Percentiles rank a stretch among this genome's conserved stretches.
These are phyloP conservation scores for Drosophila vallismaia DNA, from an alignment of 2,888 invertebrate genomes.

Conservation along the genomic window DNA sequence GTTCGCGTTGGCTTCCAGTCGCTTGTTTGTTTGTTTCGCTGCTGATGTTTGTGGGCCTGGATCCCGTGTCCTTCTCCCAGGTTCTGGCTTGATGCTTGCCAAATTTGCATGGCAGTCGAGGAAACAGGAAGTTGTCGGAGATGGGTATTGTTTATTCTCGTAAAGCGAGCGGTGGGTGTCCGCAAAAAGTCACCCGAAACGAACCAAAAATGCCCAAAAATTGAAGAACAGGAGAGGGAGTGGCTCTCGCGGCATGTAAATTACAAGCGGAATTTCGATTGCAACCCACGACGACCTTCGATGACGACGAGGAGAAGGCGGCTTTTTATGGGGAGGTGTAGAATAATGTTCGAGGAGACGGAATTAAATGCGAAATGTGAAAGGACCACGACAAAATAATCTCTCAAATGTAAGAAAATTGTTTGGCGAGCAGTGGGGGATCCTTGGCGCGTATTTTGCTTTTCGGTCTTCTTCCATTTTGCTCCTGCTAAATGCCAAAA, in stretches of 20 bases:
- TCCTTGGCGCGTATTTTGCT: background rate
- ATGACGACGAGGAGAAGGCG: background rate
- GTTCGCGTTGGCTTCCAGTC: conserved; percentile 65
- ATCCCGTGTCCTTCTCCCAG: background rate
- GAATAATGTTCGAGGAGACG: conserved; percentile 1
- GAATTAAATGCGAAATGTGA: conserved; percentile 63
- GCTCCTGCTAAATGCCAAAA: conserved; percentile 65
- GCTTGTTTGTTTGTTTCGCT: conserved; percentile 60
- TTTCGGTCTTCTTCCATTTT: conserved; percentile 5
- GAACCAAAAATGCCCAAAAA: conserved; percentile 31
- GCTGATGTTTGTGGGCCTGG: conserved; percentile 42
- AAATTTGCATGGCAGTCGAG: conserved; percentile 40
- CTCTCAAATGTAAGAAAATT: conserved; percentile 63
- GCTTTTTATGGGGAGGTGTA: background rate
- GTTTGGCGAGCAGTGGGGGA: conserved; percentile 10
- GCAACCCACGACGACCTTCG: conserved; percentile 55
- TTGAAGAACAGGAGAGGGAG: conserved; percentile 31
- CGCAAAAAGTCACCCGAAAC: conserved; percentile 30
- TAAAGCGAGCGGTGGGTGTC: conserved; percentile 45
- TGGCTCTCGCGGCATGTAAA: conserved; percentile 54
- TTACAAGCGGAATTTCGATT: conserved; percentile 71
- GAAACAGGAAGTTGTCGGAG: conserved; percentile 66
- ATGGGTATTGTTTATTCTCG: conserved; percentile 66
- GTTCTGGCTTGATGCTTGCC: conserved; percentile 14
- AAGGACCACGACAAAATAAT: conserved; percentile 72